Evolutionary conservation across 2,797 vertebrate genomes (phyloP).

Genomic region (Thripadectes ignobilis): DNA sequence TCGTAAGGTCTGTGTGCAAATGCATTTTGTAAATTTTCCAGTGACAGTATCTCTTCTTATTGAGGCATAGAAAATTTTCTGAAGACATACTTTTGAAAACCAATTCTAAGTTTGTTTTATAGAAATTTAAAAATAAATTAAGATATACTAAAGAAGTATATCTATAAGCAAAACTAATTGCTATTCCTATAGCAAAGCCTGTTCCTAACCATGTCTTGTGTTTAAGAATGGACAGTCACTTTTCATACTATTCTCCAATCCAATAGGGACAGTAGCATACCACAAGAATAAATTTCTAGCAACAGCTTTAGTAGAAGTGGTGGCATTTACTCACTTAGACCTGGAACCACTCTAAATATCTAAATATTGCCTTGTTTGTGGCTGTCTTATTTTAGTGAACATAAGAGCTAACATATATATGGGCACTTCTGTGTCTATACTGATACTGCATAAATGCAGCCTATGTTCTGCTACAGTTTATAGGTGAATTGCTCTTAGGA

Average conservation of each 20-base stretch:
- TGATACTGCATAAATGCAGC: neutral
- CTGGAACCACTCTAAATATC: neutral
- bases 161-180: neutral
- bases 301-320: neutral
- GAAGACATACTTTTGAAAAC: neutral
- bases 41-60: neutral
- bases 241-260: neutral
- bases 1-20: neutral
- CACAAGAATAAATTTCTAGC: neutral
- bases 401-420: neutral
- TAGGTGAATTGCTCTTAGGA: neutral
- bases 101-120: neutral
- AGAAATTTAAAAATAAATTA: neutral
- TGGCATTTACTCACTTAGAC: neutral
- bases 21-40: neutral
- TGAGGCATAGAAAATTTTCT: neutral
- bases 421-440: neutral
- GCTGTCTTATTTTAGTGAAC: neutral
- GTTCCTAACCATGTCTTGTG: neutral
- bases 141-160: rapidly evolving
- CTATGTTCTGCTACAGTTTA: neutral
- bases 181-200: neutral
- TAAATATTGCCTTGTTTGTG: neutral
- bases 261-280: rapidly evolving
- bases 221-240: neutral